Percentiles rank a stretch among this genome's conserved stretches.
Conservation (phyloP, 92 coral and sea anemone species). For the Isaurus tuberculatus region DNA sequence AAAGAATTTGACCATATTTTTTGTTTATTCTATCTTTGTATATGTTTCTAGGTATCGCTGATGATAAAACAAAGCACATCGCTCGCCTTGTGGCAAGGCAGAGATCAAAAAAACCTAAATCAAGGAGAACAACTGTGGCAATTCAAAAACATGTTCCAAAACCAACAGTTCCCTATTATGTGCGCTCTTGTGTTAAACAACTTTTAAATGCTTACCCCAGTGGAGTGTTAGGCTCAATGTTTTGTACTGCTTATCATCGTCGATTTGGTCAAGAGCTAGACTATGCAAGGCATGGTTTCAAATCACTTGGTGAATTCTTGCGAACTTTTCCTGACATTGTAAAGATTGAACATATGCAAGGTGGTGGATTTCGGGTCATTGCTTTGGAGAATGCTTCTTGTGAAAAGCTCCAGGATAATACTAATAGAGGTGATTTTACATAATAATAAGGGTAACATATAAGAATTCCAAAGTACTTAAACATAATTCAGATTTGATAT, state of each 20-base stretch:
- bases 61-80: slow-evolving; percentile 87
- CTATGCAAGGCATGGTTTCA: slow-evolving; percentile 73
- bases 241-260: slow-evolving; percentile 68
- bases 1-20: no score
- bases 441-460: no score
- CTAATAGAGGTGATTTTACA: slow-evolving; percentile 11
- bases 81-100: slow-evolving; percentile 92
- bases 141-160: slow-evolving; percentile 64
- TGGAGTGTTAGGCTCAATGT: slow-evolving; percentile 84
- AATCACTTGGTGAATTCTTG: slow-evolving; percentile 71
- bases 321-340: slow-evolving; percentile 73
- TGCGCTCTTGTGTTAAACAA: slow-evolving; percentile 79
- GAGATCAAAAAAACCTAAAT: slow-evolving; percentile 63
- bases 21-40: no score
- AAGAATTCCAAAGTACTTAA: no score
- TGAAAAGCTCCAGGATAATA: not conserved
- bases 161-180: slow-evolving; percentile 75
- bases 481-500: no score
- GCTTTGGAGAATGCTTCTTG: slow-evolving; percentile 26
- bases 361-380: slow-evolving; percentile 73
- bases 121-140: slow-evolving; percentile 74
- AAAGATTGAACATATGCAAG: slow-evolving; percentile 64
- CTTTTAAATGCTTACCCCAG: slow-evolving; percentile 76
- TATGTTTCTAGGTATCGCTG: slow-evolving; percentile 97
- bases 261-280: slow-evolving; percentile 78